Percentiles rank a stretch among this genome's conserved stretches.
Conservation (phyloP, 1,140 invertebrate species). For the Meloidogyne hapla region DNA sequence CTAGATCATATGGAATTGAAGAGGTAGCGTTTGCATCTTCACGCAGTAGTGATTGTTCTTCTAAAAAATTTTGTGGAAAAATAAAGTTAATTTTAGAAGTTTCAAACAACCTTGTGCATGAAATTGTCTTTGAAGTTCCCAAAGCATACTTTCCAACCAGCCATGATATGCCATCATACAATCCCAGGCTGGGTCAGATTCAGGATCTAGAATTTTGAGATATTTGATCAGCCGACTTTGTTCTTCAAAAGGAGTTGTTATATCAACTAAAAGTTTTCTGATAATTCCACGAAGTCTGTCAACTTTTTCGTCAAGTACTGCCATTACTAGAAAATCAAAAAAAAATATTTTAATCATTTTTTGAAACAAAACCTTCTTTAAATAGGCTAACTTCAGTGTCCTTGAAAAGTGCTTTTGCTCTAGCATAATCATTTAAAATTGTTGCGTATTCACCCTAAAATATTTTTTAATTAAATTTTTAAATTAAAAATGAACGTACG, state of each 20-base stretch:
- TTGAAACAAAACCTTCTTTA: conserved; percentile 68
- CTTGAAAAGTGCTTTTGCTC: conserved; percentile 91
- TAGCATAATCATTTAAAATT: conserved; percentile 93
- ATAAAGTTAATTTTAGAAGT: background rate
- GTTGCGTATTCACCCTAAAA: conserved; percentile 86
- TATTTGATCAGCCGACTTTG: conserved; percentile 81
- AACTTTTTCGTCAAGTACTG: conserved; percentile 86
- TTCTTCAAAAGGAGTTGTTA: conserved; percentile 83
- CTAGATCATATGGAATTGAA: background rate
- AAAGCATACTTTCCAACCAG: conserved; percentile 59
- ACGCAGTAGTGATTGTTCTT: background rate
- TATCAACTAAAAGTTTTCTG: conserved; percentile 78
- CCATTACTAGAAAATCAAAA: conserved; percentile 57
- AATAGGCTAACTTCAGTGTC: conserved; percentile 81
- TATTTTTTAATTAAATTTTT: background rate
- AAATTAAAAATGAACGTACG: no score
- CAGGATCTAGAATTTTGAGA: conserved; percentile 61
- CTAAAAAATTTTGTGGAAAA: background rate
- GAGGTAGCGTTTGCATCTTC: background rate
- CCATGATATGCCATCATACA: conserved; percentile 60
- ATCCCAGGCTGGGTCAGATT: conserved; percentile 61
- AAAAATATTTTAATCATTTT: no score
- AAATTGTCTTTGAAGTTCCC: conserved; percentile 57
- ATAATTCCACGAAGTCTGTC: conserved; percentile 77
- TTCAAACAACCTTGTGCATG: conserved; percentile 2